Base-by-base conservation (phyloP, 2,113 vertebrate species). In the Spea multiplicata region DNA sequence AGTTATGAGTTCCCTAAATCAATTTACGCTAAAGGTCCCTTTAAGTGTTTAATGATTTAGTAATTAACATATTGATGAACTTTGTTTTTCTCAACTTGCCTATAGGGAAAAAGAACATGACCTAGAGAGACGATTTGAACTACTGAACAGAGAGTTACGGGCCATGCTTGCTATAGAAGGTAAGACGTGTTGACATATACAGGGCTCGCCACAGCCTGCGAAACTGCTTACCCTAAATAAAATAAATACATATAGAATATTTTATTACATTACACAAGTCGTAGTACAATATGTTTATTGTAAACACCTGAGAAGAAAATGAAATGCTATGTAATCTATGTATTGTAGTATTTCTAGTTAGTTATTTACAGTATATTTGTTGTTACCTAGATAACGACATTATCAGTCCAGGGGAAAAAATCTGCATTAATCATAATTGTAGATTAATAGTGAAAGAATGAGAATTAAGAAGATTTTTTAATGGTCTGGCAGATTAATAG, bases 21-120 rank as follows among this genome's bases (percentile, higher is more conserved):
- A 86, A 97, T 99, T 91, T 91, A 93, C 94, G 90, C 94, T 97
- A 95, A 93, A 94, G 95, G 93, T 93, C 94, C 93, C 94, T 96
- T 94, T 94, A 95, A 98, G 95, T 91, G 93, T 94, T 95, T 98
- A 98, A 98, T 98, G 97, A 99, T 99, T 98, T 96, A 95, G 93
- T 96, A 92, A 99, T 99, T 98, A 98, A 93, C 95, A 97, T 98
- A 98, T 99, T 97, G 96, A 98, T 98, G 96, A 96, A 95, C 95
- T 96, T 96, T 95, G 93, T 84, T 91, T 92, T 92, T 96, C 93
- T 94, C 52, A 68, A 80, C 78, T 80, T 68, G 78, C 78, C 78
- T 95, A 92, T 93, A 99, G 97, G 96, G 97, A 99, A 94, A 99
- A 98, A 87, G 97, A 99, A 88, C 97, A 99, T 74, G 97, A 99